Evolutionary conservation across 2,797 vertebrate species (phyloP).

Genomic region (Artibeus jamaicensis): DNA sequence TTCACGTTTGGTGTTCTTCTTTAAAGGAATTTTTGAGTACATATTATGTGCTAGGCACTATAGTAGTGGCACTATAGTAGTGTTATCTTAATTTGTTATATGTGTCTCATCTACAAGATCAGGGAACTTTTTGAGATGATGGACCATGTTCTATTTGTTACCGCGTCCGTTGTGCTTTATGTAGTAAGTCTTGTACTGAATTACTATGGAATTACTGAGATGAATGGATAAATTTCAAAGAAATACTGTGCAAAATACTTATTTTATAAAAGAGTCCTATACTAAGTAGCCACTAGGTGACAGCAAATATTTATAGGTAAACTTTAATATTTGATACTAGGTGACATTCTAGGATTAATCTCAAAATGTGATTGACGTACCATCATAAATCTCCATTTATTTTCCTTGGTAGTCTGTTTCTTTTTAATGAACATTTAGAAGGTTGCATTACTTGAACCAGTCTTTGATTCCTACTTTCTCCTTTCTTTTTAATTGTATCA

Average conservation of each 20-base stretch:
- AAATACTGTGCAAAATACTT: background rate
- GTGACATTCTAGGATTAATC: conserved; percentile 69
- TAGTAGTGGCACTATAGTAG: too few relatives aligned
- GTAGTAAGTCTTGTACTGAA: background rate
- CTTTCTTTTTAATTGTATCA: conserved; percentile 11
- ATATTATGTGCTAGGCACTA: background rate
- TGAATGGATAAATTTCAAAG: background rate
- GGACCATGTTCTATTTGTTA: background rate
- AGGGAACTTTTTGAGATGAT: background rate
- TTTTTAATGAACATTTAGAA: conserved; percentile 31
- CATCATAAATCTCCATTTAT: conserved; percentile 33
- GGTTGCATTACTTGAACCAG: background rate
- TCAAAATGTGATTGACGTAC: background rate
- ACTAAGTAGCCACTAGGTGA: conserved; percentile 78
- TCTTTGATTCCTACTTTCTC: background rate
- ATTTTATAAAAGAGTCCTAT: background rate
- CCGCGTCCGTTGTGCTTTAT: background rate
- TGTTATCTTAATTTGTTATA: background rate
- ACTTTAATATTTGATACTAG: conserved; percentile 43
- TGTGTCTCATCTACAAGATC: background rate
- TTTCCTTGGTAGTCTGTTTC: background rate
- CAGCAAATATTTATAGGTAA: conserved; percentile 79
- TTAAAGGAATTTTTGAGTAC: conserved; percentile 37
- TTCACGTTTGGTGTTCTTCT: conserved; percentile 12
- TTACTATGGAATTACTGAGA: background rate